These are phyloP conservation scores for Dasypus novemcinctus DNA, from an alignment of 2,113 vertebrate species.

Conservation along the genomic window DNA sequence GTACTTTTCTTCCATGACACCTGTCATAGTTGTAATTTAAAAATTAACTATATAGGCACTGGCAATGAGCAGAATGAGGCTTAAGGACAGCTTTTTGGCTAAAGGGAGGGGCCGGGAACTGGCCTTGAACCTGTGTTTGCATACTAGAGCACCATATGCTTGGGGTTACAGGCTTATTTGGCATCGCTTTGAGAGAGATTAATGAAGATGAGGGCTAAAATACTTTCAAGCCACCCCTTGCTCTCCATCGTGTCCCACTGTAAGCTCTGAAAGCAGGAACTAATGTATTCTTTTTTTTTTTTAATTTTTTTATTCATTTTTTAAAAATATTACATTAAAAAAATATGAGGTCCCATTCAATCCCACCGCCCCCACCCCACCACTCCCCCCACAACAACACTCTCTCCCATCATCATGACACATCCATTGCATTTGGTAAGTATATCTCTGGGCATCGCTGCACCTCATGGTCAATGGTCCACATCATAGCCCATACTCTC, in stretches of 20 bases:
- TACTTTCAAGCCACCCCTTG: not conserved
- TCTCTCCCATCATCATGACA: no score
- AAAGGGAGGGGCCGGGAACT: not conserved
- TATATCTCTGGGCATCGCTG: no score
- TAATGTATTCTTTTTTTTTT: not conserved
- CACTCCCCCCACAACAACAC: no score
- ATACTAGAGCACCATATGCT: not conserved
- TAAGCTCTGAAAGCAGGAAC: not conserved
- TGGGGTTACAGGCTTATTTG: not conserved
- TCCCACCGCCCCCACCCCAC: no score
- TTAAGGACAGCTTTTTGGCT: not conserved
- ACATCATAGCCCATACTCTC: no score
- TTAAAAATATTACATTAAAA: no score
- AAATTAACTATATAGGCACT: not conserved
- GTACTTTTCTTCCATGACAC: not conserved
- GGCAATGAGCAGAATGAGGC: not conserved
- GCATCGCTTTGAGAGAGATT: not conserved
- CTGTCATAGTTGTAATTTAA: not conserved
- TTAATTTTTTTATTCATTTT: no score
- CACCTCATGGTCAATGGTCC: no score
- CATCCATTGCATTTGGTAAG: no score
- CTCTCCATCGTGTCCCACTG: not conserved
- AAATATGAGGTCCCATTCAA: no score
- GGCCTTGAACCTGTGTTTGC: not conserved
- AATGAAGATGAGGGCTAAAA: not conserved